Base-by-base conservation (phyloP, 35 echinoderm and acorn worm genomes). In the Ophiothrix spiculata region DNA sequence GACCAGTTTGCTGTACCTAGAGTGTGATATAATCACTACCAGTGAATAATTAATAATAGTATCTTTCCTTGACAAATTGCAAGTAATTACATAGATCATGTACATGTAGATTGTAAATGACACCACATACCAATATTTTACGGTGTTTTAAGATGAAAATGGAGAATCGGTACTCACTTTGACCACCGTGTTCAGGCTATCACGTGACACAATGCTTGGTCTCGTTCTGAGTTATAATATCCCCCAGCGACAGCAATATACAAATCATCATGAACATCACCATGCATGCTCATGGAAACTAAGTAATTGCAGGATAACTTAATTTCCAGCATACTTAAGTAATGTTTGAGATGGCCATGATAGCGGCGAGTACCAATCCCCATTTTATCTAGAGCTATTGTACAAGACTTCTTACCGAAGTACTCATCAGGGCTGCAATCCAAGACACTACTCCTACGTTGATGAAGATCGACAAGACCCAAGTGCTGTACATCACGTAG, bases 381-480 rank as follows among this genome's bases (percentile, higher is more conserved):
- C n/a, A n/a, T n/a, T n/a, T n/a, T n/a, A n/a, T n/a, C n/a, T n/a
- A n/a, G n/a, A n/a, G n/a, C n/a, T n/a, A n/a, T n/a, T n/a, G n/a
- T n/a, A n/a, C n/a, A n/a, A n/a, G n/a, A n/a, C n/a, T n/a, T 76
- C 83, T 79, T 87, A 95, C 93, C 93, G 64, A 87, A 21, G 88
- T 60, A 84, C 89, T 95, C 14, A 87, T 69, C 25, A 95, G 56
- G 17, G 93, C 84, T 17, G 93, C 93, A n/a, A 87, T 83, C 93
- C 93, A 95, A 21, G 93, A 95, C 23, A 91, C 89, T 8, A 95
- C 89, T 15, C 81, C 79, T 60, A 95, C 83, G 39, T 95, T 95
- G 42, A 95, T 73, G 39, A 95, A 95, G 38, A 95, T 95, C 0
- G 83, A 91, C 28, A 78, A 33, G 16, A 95, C 64, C 93, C 93